Percentiles rank a stretch among this genome's conserved stretches.
Conservation (phyloP, 37 sponge, comb jelly and placozoan species). For the Theonella swinhoei region DNA sequence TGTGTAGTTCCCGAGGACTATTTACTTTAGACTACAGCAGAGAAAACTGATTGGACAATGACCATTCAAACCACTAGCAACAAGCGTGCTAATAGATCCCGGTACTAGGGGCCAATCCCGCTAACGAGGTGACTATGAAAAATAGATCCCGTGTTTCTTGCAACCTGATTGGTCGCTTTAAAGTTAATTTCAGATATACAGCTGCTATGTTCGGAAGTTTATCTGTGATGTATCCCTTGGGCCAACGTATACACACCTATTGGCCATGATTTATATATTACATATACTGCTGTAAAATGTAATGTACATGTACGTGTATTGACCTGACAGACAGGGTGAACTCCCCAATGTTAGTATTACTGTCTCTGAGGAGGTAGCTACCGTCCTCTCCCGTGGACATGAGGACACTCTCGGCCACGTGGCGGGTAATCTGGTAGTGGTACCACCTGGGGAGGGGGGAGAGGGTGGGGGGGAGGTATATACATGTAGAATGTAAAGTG, state of each 20-base stretch:
- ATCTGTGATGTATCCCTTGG: too few relatives aligned
- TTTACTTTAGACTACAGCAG: too few relatives aligned
- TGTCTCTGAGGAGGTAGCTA: slow-evolving; percentile 61
- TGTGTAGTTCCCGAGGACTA: too few relatives aligned
- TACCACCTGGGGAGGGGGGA: slow-evolving; percentile 37
- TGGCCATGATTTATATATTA: background rate
- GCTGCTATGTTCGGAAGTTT: too few relatives aligned
- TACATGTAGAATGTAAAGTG: background rate
- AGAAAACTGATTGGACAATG: too few relatives aligned
- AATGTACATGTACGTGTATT: background rate
- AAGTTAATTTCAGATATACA: background rate
- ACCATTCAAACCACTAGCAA: too few relatives aligned
- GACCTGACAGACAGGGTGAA: slow-evolving; percentile 73
- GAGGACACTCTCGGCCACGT: slow-evolving; percentile 48
- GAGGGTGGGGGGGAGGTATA: slow-evolving; percentile 1
- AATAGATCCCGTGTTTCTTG: too few relatives aligned
- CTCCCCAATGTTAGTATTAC: slow-evolving; percentile 40
- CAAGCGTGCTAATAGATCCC: too few relatives aligned
- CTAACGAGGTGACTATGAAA: too few relatives aligned
- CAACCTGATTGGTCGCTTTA: too few relatives aligned
- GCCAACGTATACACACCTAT: too few relatives aligned
- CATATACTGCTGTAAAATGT: background rate
- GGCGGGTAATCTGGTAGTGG: slow-evolving; percentile 55
- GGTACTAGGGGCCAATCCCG: background rate
- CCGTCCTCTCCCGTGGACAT: slow-evolving; percentile 49